Base-by-base conservation (phyloP, 2,113 vertebrate species). In the Cathartes aura region DNA sequence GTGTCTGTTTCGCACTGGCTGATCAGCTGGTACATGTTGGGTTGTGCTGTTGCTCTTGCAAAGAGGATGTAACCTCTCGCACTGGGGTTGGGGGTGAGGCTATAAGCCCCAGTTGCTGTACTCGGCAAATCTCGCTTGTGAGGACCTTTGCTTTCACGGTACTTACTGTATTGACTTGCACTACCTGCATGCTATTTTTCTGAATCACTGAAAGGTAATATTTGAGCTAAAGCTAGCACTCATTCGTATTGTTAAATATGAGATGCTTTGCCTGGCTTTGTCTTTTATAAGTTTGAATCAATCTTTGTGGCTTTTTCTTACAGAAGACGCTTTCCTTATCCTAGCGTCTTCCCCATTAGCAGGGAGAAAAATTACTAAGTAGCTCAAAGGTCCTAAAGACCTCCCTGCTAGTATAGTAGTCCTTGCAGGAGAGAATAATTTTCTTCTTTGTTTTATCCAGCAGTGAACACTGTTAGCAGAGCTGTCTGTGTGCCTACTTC, bases 161-260 rank as follows among this genome's bases (percentile, higher is more conserved):
- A 6, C 26, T 53, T 9, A 0, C 82, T 27, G 38, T 4, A 8
- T 4, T 6, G n/a, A 30, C 42, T 42, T 2, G 2, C 38, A 2
- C 12, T 34, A 14, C 40, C 50, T 78, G 56, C 43, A 2, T 68
- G 62, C 63, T 58, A 4, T 12, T 79, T 27, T n/a, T 64, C 60
- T 29, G 32, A 62, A 24, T 85, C 82, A 42, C 79, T 70, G 53
- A 8, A 30, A 67, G 86, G 83, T 45, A 3, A 11, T 27, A 5
- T 24, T 29, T 42, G 53, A 83, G 67, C 66, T 80, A 5, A 18
- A 83, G 15, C 74, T 55, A 8, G 38, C 32, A 5, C 43, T 70
- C 5, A 1, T 38, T 40, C 2, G 0, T 29, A 0, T 42, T 42
- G 38, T 38, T 82, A 23, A 53, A 50, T 1, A 4, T 7, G 58